Evolutionary conservation across 2,113 vertebrate species (phyloP), one percentile per base, ranked within the genome.

Genomic region (Periophthalmus modestus): DNA sequence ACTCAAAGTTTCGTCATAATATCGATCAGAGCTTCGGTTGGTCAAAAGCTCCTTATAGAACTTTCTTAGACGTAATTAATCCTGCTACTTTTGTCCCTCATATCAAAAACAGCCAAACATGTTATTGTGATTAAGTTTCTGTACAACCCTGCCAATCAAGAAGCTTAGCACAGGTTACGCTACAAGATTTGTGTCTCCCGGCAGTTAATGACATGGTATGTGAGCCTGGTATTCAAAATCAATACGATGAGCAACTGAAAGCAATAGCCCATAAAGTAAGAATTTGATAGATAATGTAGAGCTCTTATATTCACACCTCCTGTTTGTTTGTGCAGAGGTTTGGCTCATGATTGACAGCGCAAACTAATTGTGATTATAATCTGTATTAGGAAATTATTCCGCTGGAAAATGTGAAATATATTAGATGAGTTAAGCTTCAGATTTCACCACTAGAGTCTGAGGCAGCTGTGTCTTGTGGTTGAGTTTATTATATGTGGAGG

Each of bases 111-210:
- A 48, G 13, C 2, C 3, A 50, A 18, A 18, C 16, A 50, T 18
- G 15, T 4, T 16, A 50, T 43, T 43, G 7, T 43, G 2, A 43
- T 43, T 9, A 43, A 2, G 39, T 43, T 43, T 43, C 39, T 43
- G 39, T 43, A 9, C 39, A 10, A 2, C 39, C 39, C 39, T 43
- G 39, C 39, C 7, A 9, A 7, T 9, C 52, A 54, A 58, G 28
- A 9, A 16, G 59, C 13, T 7, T 61, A 61, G 1, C 15, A 61
- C 58, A 59, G 57, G 0, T 59, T 28, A 23, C 0, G 16, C 50
- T 52, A 59, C 57, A 59, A 63, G 77, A 82, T 84, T 84, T 78
- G 74, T 79, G 83, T 85, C 52, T 63, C 65, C 80, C 78, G 36
- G 28, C 66, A 0, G 2, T 48, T 39, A 79, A 58, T 70, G 34